A percentile compares a stretch with the other conserved stretches of the same genome.
phyloP scores from a whole-genome alignment of 2,888 invertebrate species.

The Mystacides longicornis region DNA sequence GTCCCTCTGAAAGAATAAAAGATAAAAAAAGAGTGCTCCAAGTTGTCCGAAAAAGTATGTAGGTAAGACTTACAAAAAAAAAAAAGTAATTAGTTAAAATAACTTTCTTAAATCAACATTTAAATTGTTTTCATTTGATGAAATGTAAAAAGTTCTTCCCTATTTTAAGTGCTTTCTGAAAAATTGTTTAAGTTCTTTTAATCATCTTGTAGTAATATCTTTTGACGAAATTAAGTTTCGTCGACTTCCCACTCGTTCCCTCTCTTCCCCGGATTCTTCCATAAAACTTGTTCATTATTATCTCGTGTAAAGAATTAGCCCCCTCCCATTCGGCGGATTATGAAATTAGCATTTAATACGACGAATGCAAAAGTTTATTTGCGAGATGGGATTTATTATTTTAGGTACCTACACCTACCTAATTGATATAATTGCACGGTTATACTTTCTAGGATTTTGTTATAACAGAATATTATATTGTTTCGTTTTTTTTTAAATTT shows the following conservation, averaged over 20 bases:
- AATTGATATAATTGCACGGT: too few species aligned
- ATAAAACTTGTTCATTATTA: not conserved
- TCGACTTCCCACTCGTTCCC: not conserved
- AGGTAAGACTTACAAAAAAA: too few species aligned
- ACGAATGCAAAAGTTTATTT: too few species aligned
- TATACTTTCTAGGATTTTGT: too few species aligned
- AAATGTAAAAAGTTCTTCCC: not conserved
- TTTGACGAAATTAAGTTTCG: not conserved
- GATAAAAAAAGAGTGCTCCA: too few species aligned
- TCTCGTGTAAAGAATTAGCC: not conserved
- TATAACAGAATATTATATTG: too few species aligned
- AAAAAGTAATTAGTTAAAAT: not conserved
- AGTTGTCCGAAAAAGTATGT: too few species aligned
- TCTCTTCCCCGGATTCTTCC: not conserved
- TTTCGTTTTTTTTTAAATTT: too few species aligned
- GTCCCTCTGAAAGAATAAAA: too few species aligned
- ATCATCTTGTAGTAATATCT: not conserved
- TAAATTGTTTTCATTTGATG: slow-evolving; percentile 2
- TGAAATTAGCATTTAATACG: not conserved
- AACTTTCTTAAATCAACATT: not conserved
- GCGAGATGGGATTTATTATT: too few species aligned
- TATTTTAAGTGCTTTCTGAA: slow-evolving; percentile 4
- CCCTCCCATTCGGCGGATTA: not conserved
- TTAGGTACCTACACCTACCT: too few species aligned
- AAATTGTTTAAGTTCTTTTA: slow-evolving; percentile 5